Conservation (phyloP, 2,888 invertebrate genomes). For the Leptarthrus brevirostris region DNA sequence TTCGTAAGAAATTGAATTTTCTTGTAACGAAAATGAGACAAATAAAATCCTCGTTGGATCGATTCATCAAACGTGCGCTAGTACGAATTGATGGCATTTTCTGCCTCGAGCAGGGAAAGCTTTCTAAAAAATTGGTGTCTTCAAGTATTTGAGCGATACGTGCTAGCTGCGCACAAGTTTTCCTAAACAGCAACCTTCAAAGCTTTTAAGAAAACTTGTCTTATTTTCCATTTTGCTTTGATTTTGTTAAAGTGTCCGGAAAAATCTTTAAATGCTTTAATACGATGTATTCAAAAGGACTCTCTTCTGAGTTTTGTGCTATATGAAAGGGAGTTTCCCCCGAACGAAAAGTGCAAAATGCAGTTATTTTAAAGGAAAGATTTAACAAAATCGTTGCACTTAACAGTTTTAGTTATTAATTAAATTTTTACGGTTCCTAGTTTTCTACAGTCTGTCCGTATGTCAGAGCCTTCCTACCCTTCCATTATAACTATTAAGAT, state of each 20-base stretch:
- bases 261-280: constrained; percentile 20
- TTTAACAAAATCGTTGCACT: too few species aligned
- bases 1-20: constrained; percentile 40
- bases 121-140: constrained; percentile 41
- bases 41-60: constrained; percentile 37
- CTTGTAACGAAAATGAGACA: constrained; percentile 40
- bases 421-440: too few species aligned
- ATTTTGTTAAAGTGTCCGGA: constrained; percentile 43
- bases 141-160: constrained; percentile 7
- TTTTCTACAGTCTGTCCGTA: too few species aligned
- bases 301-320: not conserved
- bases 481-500: too few species aligned
- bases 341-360: constrained; percentile 4
- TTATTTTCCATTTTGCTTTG: constrained; percentile 16
- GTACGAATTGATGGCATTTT: constrained; percentile 46
- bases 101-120: constrained; percentile 33
- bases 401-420: too few species aligned
- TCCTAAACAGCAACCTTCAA: constrained; percentile 35
- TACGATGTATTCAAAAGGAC: not conserved
- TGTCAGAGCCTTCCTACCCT: too few species aligned
- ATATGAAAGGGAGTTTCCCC: constrained; percentile 16
- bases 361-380: not conserved
- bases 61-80: constrained; percentile 43
- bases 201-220: constrained; percentile 17
- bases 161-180: constrained; percentile 35